These are phyloP conservation scores for Procambarus clarkii DNA, from an alignment of 1,140 invertebrate genomes.

Conservation along the genomic window DNA sequence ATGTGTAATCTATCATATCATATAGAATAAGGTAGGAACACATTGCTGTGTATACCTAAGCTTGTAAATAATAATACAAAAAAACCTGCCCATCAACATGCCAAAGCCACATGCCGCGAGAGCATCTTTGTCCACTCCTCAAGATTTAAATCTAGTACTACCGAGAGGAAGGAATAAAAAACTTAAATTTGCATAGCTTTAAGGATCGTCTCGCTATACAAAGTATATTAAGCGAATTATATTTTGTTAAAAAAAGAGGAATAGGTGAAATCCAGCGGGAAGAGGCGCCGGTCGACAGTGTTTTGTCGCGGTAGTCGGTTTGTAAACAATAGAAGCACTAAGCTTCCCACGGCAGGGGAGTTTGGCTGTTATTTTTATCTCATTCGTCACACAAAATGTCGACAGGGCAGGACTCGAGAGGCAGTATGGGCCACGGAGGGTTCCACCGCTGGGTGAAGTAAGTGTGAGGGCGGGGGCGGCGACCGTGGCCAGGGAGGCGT, in stretches of 20 bases:
- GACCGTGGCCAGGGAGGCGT: background rate
- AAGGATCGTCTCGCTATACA: background rate
- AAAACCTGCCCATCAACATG: no score
- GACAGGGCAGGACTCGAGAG: constrained; percentile 28
- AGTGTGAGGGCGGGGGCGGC: background rate
- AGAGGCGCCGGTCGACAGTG: background rate
- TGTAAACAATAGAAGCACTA: constrained; percentile 63
- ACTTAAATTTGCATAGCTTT: background rate
- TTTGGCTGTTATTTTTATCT: constrained; percentile 36
- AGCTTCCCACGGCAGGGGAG: constrained; percentile 56
- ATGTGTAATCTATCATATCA: no score
- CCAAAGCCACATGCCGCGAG: no score
- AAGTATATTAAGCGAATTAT: background rate
- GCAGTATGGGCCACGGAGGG: constrained; percentile 13
- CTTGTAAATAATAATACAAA: no score
- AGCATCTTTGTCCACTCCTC: no score
- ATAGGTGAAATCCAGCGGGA: background rate
- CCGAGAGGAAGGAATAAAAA: background rate
- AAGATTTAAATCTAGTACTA: background rate
- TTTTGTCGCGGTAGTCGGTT: constrained; percentile 34
- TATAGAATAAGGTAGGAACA: no score
- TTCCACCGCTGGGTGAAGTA: constrained; percentile 61
- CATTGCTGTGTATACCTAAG: no score
- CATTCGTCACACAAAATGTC: constrained; percentile 21
- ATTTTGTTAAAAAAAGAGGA: background rate